These are phyloP conservation scores for Oreochromis tanganicae DNA, from an alignment of 2,113 vertebrate species.

Conservation along the genomic window DNA sequence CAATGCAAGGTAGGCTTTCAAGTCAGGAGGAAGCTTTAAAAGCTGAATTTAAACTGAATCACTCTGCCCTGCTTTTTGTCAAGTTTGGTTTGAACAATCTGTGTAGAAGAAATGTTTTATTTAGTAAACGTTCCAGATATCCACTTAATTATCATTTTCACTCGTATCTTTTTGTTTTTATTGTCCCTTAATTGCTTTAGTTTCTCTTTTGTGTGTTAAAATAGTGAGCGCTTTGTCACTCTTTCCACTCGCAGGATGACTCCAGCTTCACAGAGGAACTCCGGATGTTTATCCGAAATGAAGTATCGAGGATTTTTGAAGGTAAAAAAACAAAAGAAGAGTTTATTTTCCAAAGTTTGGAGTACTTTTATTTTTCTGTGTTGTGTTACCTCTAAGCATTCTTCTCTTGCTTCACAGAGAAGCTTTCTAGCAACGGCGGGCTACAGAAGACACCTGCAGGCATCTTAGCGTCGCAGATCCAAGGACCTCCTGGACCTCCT, in stretches of 20 bases:
- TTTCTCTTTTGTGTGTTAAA: slow-evolving; percentile 4
- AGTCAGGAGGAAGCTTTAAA: not conserved
- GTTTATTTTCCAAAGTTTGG: not conserved
- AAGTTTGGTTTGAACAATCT: not conserved
- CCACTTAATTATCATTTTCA: slow-evolving; percentile 2
- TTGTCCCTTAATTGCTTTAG: slow-evolving; percentile 23
- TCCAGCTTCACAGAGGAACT: slow-evolving; percentile 85
- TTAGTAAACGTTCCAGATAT: not conserved
- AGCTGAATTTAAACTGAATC: not conserved
- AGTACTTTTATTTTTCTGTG: not conserved
- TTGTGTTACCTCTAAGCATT: not conserved
- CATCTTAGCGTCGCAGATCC: slow-evolving; percentile 82
- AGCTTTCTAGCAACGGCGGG: slow-evolving; percentile 73
- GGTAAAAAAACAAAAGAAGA: slow-evolving; percentile 65
- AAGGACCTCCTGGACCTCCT: slow-evolving; percentile 84
- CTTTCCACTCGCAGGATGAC: slow-evolving; percentile 72
- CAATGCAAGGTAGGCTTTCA: not conserved
- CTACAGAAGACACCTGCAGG: slow-evolving; percentile 85
- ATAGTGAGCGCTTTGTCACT: slow-evolving; percentile 15
- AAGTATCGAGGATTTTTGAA: slow-evolving; percentile 90
- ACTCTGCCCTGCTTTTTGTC: not conserved
- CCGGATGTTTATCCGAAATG: slow-evolving; percentile 84
- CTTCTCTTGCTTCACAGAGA: slow-evolving; percentile 51
- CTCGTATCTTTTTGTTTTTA: not conserved
- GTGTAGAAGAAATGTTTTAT: not conserved